Evolutionary conservation across 2,797 vertebrate species (phyloP), one percentile per base, ranked within the genome.

Genomic region (Enteromius mattozi): DNA sequence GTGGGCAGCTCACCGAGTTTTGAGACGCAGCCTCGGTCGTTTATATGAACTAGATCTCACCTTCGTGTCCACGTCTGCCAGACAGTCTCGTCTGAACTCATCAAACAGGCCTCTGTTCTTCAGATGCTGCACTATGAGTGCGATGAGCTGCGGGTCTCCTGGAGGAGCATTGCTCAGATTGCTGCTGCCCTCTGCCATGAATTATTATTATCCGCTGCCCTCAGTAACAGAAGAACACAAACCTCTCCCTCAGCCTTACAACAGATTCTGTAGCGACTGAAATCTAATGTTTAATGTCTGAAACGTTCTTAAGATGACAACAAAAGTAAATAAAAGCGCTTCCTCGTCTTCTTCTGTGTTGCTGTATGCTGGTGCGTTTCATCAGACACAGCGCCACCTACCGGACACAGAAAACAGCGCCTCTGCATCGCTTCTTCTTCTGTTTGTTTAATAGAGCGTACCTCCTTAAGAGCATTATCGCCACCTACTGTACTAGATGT

Each of bases 41-140:
- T 77, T 37, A 24, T 24, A 42, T 24, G 56, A 10, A 61, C 13
- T 1, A 9, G 13, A 5, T 61, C 12, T 83, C 92, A 99, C 98
- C 96, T 99, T 99, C 10, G 98, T 99, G 87, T 99, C 98, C 86
- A 99, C 97, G 89, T 99, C 98, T 63, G 97, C 98, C 89, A 99
- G 92, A 91, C 98, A 99, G 93, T 99, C 98, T 82, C 97, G 93
- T 47, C 97, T 97, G 92, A 99, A 99, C 88, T 97, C 97, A 86
- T 99, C 98, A 86, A 99, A 99, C 14, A 99, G 95, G 19, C 98
- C 97, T 59, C 96, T 95, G 94, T 95, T 99, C 94, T 99, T 99
- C 83, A 99, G 94, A 85, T 99, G 97, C 90, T 98, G 97, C 87
- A 99, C 97, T 45, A 99, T 99, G 87, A 98, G 95, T 2, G 92